Conservation (phyloP, 2,113 vertebrate genomes). For the Lamprotornis superbus region DNA sequence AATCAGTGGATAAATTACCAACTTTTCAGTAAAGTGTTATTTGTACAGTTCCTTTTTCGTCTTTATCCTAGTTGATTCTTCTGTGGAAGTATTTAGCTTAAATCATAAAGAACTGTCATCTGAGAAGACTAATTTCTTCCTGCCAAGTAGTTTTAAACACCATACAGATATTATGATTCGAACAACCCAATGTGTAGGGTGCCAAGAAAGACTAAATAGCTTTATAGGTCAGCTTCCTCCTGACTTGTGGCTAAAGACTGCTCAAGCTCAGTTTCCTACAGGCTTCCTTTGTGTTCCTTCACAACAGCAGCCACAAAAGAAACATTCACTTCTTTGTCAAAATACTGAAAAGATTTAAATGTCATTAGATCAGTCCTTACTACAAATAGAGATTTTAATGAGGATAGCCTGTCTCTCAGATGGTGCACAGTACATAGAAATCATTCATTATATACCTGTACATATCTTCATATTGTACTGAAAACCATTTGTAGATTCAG, state of each 20-base stretch:
- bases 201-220: neutral
- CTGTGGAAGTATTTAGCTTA: neutral
- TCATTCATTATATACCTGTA: neutral
- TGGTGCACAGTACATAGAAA: neutral
- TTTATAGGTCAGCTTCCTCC: neutral
- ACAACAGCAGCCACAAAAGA: neutral
- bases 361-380: neutral
- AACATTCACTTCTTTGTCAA: neutral
- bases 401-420: neutral
- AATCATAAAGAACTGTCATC: neutral
- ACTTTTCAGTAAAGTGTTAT: neutral
- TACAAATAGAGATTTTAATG: neutral
- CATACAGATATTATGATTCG: neutral
- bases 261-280: neutral
- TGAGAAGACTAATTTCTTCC: neutral
- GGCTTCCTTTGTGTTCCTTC: neutral
- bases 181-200: neutral
- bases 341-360: neutral
- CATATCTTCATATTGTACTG: neutral
- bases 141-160: neutral
- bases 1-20: neutral
- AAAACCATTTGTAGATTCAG: neutral
- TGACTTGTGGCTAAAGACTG: neutral
- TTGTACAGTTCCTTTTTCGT: neutral
- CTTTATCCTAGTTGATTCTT: neutral